phyloP scores from a whole-genome alignment of 2,797 vertebrate genomes.

The Sciurus vulgaris region DNA sequence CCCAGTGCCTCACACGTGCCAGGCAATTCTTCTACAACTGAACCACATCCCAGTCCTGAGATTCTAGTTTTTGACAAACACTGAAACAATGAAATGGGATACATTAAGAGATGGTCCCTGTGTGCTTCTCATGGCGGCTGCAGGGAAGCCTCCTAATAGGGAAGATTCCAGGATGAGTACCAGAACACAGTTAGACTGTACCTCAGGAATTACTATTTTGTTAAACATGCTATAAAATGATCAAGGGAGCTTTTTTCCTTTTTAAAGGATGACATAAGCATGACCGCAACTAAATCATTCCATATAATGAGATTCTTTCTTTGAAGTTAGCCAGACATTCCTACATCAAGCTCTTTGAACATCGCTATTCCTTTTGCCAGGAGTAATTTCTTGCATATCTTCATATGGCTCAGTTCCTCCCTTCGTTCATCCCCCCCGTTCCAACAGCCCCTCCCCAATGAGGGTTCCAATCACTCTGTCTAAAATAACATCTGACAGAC shows the following conservation, averaged over 20 bases:
- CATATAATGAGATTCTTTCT: not conserved
- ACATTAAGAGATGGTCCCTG: not conserved
- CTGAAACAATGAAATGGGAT: not conserved
- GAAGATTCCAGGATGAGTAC: not conserved
- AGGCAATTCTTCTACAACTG: no score
- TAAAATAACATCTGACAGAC: not conserved
- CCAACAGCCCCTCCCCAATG: not conserved
- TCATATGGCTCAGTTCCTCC: not conserved
- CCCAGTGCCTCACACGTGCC: no score
- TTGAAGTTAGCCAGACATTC: not conserved
- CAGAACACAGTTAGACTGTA: not conserved
- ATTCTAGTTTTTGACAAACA: not conserved
- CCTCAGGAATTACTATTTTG: not conserved
- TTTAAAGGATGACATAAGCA: not conserved
- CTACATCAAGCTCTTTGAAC: not conserved
- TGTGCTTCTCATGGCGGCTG: accelerated
- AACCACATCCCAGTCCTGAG: no score
- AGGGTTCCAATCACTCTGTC: not conserved
- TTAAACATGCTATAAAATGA: not conserved
- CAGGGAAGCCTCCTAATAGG: not conserved
- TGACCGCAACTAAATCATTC: not conserved
- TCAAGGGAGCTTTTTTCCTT: not conserved
- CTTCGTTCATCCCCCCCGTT: not conserved
- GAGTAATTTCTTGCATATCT: not conserved
- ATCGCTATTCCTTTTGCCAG: not conserved